These are phyloP conservation scores for Hypotaenidia philippensis DNA, from an alignment of 2,797 vertebrate species.

Conservation along the genomic window DNA sequence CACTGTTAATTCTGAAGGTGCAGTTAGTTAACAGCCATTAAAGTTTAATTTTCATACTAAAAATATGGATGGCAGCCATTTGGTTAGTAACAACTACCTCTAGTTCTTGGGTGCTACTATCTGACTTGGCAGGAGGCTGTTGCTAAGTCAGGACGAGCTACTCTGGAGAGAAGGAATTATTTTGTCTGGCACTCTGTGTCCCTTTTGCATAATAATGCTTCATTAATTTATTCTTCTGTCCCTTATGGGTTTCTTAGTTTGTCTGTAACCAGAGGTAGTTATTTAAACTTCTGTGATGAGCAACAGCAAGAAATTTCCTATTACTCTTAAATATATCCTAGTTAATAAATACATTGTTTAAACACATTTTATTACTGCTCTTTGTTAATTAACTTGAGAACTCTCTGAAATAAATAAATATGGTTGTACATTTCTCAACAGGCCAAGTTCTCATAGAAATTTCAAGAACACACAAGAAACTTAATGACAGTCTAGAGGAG, in stretches of 20 bases:
- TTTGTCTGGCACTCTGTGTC: background rate
- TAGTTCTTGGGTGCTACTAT: background rate
- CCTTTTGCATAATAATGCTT: background rate
- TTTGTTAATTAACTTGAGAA: background rate
- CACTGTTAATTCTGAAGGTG: background rate
- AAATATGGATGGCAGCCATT: background rate
- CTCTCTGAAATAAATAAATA: background rate
- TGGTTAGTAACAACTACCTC: background rate
- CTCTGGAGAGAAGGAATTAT: slow-evolving; percentile 2
- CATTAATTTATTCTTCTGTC: background rate
- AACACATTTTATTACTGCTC: background rate
- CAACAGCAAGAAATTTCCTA: background rate
- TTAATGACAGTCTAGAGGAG: slow-evolving; percentile 91
- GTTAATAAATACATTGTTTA: background rate
- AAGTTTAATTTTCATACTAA: background rate
- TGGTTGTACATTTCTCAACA: slow-evolving; percentile 74
- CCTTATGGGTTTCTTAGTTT: background rate
- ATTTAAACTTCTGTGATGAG: background rate
- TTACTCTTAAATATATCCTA: background rate
- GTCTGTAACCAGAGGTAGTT: background rate
- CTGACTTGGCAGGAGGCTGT: background rate
- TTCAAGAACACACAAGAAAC: slow-evolving; percentile 89
- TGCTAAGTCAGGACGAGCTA: background rate
- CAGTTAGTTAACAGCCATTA: background rate
- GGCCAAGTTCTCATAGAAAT: slow-evolving; percentile 95